These are phyloP conservation scores for Gortyna flavago DNA, from an alignment of 2,888 invertebrate species.

Conservation along the genomic window DNA sequence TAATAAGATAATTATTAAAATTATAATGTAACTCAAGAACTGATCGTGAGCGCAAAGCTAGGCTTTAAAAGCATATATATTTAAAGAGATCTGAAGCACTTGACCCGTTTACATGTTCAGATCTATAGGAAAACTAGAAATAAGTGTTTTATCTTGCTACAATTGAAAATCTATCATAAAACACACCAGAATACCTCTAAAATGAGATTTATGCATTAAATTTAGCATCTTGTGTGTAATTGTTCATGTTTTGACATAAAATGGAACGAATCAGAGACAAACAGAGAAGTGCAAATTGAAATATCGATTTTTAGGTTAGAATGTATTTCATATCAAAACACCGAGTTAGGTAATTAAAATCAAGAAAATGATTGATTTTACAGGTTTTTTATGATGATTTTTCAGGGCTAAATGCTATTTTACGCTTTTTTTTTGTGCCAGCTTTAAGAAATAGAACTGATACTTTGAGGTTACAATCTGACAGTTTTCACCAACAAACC, in stretches of 20 bases:
- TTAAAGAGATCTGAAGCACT: background rate
- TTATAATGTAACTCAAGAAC: background rate
- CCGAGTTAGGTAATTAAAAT: background rate
- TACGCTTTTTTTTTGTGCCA: background rate
- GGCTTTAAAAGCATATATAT: too few relatives aligned
- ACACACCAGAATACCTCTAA: background rate
- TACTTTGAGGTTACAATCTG: conserved; percentile 78
- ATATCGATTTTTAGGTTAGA: conserved; percentile 52
- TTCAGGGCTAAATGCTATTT: background rate
- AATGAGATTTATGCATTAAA: background rate
- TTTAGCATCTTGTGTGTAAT: background rate
- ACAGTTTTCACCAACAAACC: conserved; percentile 88
- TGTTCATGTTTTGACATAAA: background rate
- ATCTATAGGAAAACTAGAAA: background rate
- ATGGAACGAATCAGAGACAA: background rate
- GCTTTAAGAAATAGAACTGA: conserved; percentile 14
- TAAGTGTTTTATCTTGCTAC: background rate
- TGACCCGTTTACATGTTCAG: background rate
- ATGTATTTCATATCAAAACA: conserved; percentile 25
- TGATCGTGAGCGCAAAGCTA: background rate
- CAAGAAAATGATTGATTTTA: background rate
- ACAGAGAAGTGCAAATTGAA: background rate
- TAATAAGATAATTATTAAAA: background rate
- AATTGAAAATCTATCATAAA: conserved; percentile 5
- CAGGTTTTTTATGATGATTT: background rate